Evolutionary conservation across 2,797 vertebrate genomes (phyloP).

Genomic region (Scleropages formosus): DNA sequence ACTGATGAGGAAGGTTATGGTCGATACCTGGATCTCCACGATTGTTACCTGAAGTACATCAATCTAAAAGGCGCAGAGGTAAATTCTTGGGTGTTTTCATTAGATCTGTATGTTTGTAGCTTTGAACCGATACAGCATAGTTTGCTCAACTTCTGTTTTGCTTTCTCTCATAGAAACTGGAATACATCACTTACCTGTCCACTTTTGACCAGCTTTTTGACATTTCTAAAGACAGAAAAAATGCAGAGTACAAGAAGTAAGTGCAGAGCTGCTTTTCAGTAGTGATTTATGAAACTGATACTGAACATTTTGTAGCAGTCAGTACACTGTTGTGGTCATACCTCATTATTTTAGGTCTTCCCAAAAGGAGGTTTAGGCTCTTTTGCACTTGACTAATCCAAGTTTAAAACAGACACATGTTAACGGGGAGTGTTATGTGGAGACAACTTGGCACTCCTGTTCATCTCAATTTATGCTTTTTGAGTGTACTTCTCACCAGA

Average conservation of each 20-base stretch:
- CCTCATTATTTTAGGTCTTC: too few species aligned
- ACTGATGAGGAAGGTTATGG: conserved; percentile 96
- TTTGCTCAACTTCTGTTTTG: background rate
- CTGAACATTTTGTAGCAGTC: too few species aligned
- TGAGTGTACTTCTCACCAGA: too few species aligned
- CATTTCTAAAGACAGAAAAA: conserved; percentile 95
- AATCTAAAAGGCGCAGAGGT: conserved; percentile 96
- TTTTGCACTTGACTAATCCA: too few species aligned
- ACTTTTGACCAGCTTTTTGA: conserved; percentile 97
- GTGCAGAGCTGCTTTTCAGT: conserved; percentile 30
- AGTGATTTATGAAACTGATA: too few species aligned
- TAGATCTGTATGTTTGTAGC: background rate
- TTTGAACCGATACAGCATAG: background rate
- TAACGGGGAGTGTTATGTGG: too few species aligned
- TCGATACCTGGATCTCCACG: conserved; percentile 92
- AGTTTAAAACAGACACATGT: too few species aligned
- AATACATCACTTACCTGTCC: conserved; percentile 93
- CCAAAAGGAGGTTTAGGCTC: too few species aligned
- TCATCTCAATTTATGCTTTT: too few species aligned
- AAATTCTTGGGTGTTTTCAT: background rate
- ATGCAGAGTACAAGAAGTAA: conserved; percentile 92
- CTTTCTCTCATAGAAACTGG: conserved; percentile 74
- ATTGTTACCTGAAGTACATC: conserved; percentile 95
- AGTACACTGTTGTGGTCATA: too few species aligned
- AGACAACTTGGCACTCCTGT: too few species aligned